These are phyloP conservation scores for Myathropa florea DNA, from an alignment of 2,888 invertebrate genomes.

Conservation along the genomic window DNA sequence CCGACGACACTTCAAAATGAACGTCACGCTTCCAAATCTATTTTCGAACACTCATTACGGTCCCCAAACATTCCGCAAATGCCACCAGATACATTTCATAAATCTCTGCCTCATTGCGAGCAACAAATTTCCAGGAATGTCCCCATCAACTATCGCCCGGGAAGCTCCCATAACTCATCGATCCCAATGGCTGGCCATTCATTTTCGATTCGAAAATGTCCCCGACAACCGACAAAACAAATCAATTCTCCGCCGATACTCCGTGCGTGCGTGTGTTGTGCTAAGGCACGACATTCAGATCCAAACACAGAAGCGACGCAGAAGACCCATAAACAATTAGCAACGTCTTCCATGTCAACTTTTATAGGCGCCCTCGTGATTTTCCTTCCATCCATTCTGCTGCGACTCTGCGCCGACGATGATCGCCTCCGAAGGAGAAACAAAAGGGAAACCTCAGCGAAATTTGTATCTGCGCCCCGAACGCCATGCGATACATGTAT, in stretches of 20 bases:
- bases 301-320: neutral
- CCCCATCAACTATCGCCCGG: neutral
- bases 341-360: constrained; percentile 60
- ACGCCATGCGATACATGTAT: too few species aligned
- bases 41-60: neutral
- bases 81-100: neutral
- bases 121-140: neutral
- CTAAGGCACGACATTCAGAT: neutral
- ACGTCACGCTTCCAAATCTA: neutral
- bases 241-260: constrained; percentile 28
- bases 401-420: neutral
- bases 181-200: neutral
- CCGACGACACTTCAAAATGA: too few species aligned
- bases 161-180: constrained; percentile 18
- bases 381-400: constrained; percentile 30
- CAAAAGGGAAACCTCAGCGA: neutral
- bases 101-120: neutral
- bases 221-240: constrained; percentile 54
- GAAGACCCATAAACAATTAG: constrained; percentile 64
- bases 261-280: neutral
- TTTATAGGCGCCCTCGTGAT: constrained; percentile 69
- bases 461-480: neutral
- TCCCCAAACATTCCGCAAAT: neutral
- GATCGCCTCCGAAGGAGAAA: constrained; percentile 2
- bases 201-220: neutral